Evolutionary conservation across 2,888 invertebrate species (phyloP).

Genomic region (Petrolisthes manimaculis): DNA sequence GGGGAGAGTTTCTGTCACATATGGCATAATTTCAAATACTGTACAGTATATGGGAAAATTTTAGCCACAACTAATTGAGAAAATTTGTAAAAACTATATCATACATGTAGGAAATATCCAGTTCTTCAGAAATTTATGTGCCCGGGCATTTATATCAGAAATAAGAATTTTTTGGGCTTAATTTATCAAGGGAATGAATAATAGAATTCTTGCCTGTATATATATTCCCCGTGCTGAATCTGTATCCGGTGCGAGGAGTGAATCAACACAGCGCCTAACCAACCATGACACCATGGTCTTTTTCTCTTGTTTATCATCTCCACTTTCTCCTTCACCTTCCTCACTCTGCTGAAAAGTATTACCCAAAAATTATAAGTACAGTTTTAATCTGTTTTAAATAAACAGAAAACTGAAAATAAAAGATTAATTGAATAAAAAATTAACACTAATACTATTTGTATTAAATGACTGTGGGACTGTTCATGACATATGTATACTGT

Average conservation of each 20-base stretch:
- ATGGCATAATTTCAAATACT: background rate
- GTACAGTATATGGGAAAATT: background rate
- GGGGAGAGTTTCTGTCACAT: background rate
- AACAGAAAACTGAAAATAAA: background rate
- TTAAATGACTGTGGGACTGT: too few species aligned
- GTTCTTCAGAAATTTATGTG: too few species aligned
- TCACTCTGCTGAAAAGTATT: constrained; percentile 38
- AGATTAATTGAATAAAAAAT: background rate
- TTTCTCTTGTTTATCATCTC: constrained; percentile 11
- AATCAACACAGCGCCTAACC: constrained; percentile 55
- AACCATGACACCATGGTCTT: constrained; percentile 60
- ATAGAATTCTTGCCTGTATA: constrained; percentile 43
- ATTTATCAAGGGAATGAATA: too few species aligned
- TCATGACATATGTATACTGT: too few species aligned
- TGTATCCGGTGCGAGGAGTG: constrained; percentile 48
- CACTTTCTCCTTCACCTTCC: background rate
- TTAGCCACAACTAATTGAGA: too few species aligned
- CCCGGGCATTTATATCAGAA: too few species aligned
- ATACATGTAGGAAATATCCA: too few species aligned
- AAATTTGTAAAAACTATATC: too few species aligned
- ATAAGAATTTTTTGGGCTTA: too few species aligned
- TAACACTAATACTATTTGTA: too few species aligned
- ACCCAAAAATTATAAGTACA: background rate
- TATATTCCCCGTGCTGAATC: constrained; percentile 51
- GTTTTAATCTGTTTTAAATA: background rate